A percentile compares a stretch with the other conserved stretches of the same genome.
Conservation (phyloP, 2,113 vertebrate species). For the Coptodon bakossiorum region DNA sequence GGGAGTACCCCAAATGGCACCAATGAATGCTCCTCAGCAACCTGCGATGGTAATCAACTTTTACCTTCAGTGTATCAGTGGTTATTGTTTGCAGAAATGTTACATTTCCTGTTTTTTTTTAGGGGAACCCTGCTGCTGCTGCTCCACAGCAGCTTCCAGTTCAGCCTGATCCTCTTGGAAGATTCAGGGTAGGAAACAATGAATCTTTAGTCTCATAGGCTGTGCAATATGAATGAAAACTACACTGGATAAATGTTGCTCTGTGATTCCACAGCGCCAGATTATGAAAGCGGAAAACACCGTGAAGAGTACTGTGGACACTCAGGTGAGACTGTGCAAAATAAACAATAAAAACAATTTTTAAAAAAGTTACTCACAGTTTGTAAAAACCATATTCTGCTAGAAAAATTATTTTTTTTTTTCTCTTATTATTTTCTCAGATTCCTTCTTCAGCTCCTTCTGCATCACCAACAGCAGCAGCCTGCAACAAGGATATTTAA, state of each 20-base stretch:
- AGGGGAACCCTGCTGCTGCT: conserved; percentile 11
- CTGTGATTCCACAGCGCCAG: conserved; percentile 47
- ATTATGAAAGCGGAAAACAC: conserved; percentile 1
- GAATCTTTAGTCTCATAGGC: not conserved
- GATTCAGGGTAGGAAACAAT: conserved; percentile 53
- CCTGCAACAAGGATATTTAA: not conserved
- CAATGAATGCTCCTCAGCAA: conserved; percentile 39
- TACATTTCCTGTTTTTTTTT: not conserved
- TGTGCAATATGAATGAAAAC: not conserved
- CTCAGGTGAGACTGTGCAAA: conserved; percentile 35
- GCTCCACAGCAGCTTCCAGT: conserved; percentile 26
- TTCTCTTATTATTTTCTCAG: conserved; percentile 7
- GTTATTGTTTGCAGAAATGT: not conserved
- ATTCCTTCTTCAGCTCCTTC: conserved; percentile 35
- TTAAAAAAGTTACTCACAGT: not conserved
- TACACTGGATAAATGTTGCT: not conserved
- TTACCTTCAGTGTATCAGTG: not conserved
- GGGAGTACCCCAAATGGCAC: conserved; percentile 43
- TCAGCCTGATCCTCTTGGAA: conserved; percentile 27
- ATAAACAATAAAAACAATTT: not conserved
- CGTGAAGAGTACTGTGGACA: conserved; percentile 2
- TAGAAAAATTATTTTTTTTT: not conserved
- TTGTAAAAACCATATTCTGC: not conserved
- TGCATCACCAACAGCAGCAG: not conserved
- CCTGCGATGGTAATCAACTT: conserved; percentile 30